Conservation (phyloP, 2,797 vertebrate species). For the Sebastes miniatus region DNA sequence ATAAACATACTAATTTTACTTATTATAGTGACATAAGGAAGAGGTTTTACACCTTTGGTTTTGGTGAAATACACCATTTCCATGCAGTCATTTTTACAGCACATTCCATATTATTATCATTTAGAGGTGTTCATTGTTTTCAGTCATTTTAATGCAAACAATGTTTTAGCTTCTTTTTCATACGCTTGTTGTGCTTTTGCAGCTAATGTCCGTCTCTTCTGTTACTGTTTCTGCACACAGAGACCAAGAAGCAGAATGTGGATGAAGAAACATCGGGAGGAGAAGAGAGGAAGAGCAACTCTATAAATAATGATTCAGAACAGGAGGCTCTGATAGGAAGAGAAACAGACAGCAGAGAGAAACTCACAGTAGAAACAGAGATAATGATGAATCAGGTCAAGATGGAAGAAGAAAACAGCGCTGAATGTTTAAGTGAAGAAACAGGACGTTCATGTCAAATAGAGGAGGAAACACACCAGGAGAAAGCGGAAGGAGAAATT, state of each 20-base stretch:
- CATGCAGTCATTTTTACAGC: too few species aligned
- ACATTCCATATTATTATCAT: too few species aligned
- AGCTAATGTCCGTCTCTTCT: too few species aligned
- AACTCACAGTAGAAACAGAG: not conserved
- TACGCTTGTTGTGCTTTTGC: too few species aligned
- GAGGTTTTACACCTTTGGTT: too few species aligned
- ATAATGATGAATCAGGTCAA: not conserved
- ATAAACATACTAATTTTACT: too few species aligned
- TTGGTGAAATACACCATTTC: too few species aligned
- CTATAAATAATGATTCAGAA: not conserved
- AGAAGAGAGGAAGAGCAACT: not conserved
- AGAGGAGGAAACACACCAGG: not conserved
- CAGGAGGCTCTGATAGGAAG: not conserved
- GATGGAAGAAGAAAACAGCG: not conserved
- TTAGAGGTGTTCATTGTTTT: not conserved
- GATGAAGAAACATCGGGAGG: not conserved
- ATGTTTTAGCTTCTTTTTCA: not conserved
- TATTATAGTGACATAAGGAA: too few species aligned
- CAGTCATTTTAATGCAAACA: not conserved
- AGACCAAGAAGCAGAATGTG: accelerated
- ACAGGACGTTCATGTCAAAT: not conserved
- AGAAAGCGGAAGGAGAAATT: not conserved
- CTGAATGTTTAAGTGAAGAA: not conserved
- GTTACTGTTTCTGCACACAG: not conserved
- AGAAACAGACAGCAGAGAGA: not conserved